These are phyloP conservation scores for Anadara kagoshimensis DNA, from an alignment of 1,140 invertebrate genomes.

Conservation along the genomic window DNA sequence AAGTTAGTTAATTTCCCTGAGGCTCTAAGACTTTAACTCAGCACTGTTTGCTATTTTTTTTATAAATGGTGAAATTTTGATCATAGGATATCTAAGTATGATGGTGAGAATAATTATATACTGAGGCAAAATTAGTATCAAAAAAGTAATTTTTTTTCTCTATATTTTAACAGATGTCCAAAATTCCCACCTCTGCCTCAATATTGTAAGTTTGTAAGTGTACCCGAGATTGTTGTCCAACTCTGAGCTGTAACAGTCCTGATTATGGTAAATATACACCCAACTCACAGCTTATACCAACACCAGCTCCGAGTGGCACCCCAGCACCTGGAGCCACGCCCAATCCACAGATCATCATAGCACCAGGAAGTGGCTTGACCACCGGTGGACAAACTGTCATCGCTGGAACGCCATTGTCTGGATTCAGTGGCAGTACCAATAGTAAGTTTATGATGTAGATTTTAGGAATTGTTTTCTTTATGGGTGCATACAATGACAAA, in stretches of 20 bases:
- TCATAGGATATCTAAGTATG: too few relatives aligned
- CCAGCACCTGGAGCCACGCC: slow-evolving; percentile 25
- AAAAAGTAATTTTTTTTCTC: too few relatives aligned
- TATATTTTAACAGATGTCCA: slow-evolving; percentile 52
- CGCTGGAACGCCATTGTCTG: slow-evolving; percentile 31
- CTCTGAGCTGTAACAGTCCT: slow-evolving; percentile 57
- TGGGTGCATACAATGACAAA: too few relatives aligned
- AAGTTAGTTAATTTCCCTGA: too few relatives aligned
- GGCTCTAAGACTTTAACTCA: too few relatives aligned
- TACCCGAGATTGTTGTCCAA: slow-evolving; percentile 60
- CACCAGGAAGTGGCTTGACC: slow-evolving; percentile 9
- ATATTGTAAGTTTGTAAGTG: slow-evolving; percentile 49
- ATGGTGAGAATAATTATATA: too few relatives aligned
- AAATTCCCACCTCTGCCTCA: slow-evolving; percentile 53
- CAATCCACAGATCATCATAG: slow-evolving; percentile 36
- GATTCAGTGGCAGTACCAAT: slow-evolving; percentile 26
- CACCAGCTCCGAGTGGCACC: slow-evolving; percentile 45
- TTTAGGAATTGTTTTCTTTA: too few relatives aligned
- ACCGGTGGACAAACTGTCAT: slow-evolving; percentile 41
- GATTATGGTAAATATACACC: slow-evolving; percentile 57
- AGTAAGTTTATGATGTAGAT: slow-evolving; percentile 21
- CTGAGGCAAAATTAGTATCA: too few relatives aligned
- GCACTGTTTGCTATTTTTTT: too few relatives aligned
- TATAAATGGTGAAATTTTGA: too few relatives aligned
- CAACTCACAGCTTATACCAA: slow-evolving; percentile 53